Evolutionary conservation across 1,140 invertebrate genomes (phyloP).

Genomic region (Homarus americanus): DNA sequence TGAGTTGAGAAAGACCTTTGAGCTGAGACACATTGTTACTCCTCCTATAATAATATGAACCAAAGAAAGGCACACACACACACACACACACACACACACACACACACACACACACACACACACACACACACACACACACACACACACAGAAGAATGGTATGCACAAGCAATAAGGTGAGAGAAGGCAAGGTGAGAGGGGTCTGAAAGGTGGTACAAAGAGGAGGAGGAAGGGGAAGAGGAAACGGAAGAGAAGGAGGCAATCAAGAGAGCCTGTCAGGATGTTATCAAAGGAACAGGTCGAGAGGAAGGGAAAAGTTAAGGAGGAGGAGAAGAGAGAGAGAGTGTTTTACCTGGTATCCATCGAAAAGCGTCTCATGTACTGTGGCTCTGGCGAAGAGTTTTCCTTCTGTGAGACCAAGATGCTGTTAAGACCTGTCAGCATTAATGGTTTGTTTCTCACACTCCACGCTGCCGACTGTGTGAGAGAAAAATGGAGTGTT

Average conservation of each 20-base stretch:
- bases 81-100: too few relatives aligned
- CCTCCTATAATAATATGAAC: too few relatives aligned
- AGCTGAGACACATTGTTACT: too few relatives aligned
- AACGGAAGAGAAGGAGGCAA: too few relatives aligned
- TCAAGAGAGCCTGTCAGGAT: too few relatives aligned
- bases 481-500: too few relatives aligned
- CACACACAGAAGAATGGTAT: not conserved
- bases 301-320: not conserved
- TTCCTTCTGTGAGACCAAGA: not conserved
- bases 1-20: too few relatives aligned
- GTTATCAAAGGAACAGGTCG: too few relatives aligned
- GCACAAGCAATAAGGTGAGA: not conserved
- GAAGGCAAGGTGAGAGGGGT: not conserved
- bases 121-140: too few relatives aligned
- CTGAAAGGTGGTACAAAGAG: not conserved
- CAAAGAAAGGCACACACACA: too few relatives aligned
- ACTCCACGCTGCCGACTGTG: slow-evolving; percentile 55
- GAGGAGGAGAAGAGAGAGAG: not conserved
- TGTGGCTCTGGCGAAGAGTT: slow-evolving; percentile 24
- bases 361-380: slow-evolving; percentile 37
- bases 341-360: slow-evolving; percentile 23
- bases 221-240: not conserved
- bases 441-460: not conserved
- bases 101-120: too few relatives aligned
- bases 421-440: not conserved